phyloP scores from a whole-genome alignment of 2,888 invertebrate genomes.

The Cheilosia grossa region DNA sequence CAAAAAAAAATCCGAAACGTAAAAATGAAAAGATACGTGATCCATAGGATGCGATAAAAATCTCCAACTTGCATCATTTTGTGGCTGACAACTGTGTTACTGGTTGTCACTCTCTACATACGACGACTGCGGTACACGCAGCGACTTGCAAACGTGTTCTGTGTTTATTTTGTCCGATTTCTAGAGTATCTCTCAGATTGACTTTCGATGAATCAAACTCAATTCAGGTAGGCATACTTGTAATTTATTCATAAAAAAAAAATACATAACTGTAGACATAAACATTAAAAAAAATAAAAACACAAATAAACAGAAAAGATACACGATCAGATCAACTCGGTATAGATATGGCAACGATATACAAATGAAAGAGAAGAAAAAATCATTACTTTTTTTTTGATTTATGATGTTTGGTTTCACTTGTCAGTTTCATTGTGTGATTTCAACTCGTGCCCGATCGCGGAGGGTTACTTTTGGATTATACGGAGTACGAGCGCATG shows the following conservation, averaged over 20 bases:
- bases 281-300: conserved; percentile 25
- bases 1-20: conserved; percentile 20
- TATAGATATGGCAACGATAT: conserved; percentile 10
- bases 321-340: conserved; percentile 47
- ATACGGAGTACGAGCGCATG: conserved; percentile 11
- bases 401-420: conserved; percentile 73
- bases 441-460: conserved; percentile 52
- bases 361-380: conserved; percentile 1
- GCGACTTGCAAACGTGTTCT: conserved; percentile 57
- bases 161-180: conserved; percentile 42
- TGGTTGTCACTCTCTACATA: conserved; percentile 50
- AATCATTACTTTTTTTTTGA: conserved; percentile 52
- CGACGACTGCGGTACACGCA: not conserved
- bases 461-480: conserved; percentile 11
- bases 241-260: conserved; percentile 66
- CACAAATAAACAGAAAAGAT: conserved; percentile 25
- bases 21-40: conserved; percentile 64
- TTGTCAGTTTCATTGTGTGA: conserved; percentile 72
- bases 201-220: conserved; percentile 73
- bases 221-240: conserved; percentile 72
- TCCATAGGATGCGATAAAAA: conserved; percentile 64
- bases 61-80: conserved; percentile 71
- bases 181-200: conserved; percentile 66
- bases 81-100: conserved; percentile 73
- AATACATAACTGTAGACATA: conserved; percentile 43